A percentile compares a stretch with the other conserved stretches of the same genome.
These are phyloP conservation scores for Pseudoatta argentina DNA, from an alignment of 1,140 invertebrate species.

Conservation along the genomic window DNA sequence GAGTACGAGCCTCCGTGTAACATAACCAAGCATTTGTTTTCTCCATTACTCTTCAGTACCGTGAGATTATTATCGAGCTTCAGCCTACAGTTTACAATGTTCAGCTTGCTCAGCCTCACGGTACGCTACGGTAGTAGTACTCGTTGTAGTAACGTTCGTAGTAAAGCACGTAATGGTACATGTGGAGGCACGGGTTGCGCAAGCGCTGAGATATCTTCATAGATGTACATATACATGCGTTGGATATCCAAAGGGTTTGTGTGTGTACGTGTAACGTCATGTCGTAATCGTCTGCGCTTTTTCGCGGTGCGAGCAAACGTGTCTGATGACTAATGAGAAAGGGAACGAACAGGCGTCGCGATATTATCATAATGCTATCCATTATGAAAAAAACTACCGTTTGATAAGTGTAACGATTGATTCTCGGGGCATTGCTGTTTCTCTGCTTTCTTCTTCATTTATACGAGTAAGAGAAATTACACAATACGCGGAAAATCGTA, in stretches of 20 bases:
- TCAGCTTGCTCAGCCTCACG: conserved; percentile 29
- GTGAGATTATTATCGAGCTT: conserved; percentile 74
- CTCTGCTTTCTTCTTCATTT: background rate
- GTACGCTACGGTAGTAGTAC: conserved; percentile 68
- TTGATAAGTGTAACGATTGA: background rate
- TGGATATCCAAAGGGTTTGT: background rate
- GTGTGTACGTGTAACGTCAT: background rate
- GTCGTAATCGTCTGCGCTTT: conserved; percentile 35
- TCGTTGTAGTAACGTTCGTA: conserved; percentile 73
- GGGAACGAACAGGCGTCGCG: background rate
- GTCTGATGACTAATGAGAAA: conserved; percentile 31
- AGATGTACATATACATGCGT: background rate
- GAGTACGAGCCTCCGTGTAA: conserved; percentile 1
- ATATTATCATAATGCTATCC: background rate
- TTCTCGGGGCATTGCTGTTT: background rate
- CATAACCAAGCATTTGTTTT: conserved; percentile 41
- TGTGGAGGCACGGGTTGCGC: conserved; percentile 64
- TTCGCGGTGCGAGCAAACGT: background rate
- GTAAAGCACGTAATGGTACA: conserved; percentile 68
- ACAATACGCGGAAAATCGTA: background rate
- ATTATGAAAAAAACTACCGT: conserved; percentile 13
- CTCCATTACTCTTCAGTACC: conserved; percentile 48
- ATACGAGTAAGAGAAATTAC: background rate
- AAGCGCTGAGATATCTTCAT: conserved; percentile 21
- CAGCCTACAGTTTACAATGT: conserved; percentile 18